Evolutionary conservation across 92 coral and sea anemone genomes (phyloP).

Genomic region (Zoanthus sansibaricus): DNA sequence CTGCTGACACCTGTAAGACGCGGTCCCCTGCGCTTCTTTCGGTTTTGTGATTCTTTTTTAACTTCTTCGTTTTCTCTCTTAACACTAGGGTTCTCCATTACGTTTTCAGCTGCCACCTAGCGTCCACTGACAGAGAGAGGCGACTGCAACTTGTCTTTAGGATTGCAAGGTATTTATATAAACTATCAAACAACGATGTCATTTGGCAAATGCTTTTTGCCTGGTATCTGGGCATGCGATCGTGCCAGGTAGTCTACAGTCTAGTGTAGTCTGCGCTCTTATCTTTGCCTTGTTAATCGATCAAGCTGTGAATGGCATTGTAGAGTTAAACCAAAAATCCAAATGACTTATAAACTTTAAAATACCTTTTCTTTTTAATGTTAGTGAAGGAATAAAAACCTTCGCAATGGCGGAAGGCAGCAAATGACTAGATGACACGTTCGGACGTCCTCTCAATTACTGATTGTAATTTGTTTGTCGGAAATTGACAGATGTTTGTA

Average conservation of each 20-base stretch:
- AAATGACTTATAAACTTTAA: background rate
- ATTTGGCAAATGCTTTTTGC: conserved; percentile 32
- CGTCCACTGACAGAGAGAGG: background rate
- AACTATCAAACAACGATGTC: conserved; percentile 27
- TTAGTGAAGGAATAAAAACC: background rate
- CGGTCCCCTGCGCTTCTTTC: conserved; percentile 84
- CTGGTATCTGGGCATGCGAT: conserved; percentile 19
- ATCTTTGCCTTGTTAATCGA: conserved; percentile 44
- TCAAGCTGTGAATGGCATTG: conserved; percentile 21
- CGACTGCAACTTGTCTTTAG: conserved; percentile 23
- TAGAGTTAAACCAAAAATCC: background rate
- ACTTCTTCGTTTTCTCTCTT: conserved; percentile 7
- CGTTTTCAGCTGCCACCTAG: background rate
- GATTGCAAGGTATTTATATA: conserved; percentile 15
- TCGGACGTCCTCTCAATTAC: conserved; percentile 27
- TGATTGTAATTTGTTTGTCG: conserved; percentile 24
- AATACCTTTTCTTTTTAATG: background rate
- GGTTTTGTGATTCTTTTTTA: conserved; percentile 50
- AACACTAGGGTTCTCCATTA: conserved; percentile 12
- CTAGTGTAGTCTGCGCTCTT: conserved; percentile 31
- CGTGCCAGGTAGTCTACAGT: conserved; percentile 48
- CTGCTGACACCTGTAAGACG: conserved; percentile 90
- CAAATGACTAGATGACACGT: conserved; percentile 18
- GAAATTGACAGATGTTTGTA: conserved; percentile 29
- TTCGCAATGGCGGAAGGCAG: conserved; percentile 14